Conservation (phyloP, 2,888 invertebrate genomes). For the Ophion costatus region DNA sequence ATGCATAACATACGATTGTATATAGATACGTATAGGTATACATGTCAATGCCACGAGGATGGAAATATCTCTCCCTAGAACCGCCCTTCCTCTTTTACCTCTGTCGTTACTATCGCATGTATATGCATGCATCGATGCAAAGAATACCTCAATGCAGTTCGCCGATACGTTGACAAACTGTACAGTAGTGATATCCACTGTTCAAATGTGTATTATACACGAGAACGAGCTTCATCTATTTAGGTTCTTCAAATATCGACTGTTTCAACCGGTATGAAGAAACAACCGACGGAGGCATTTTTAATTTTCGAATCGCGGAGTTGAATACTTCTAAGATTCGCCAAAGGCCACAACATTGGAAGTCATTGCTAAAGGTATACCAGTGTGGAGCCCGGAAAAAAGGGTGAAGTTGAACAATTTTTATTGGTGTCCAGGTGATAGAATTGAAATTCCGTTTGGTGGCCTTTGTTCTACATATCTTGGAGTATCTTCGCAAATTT, state of each 20-base stretch:
- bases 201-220: slow-evolving; percentile 9
- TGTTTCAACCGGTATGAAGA: background rate
- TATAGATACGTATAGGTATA: background rate
- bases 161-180: slow-evolving; percentile 15
- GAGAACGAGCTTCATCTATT: slow-evolving; percentile 15
- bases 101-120: background rate
- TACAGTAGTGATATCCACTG: slow-evolving; percentile 42
- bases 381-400: background rate
- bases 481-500: too few species aligned
- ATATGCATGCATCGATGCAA: slow-evolving; percentile 36
- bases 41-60: background rate
- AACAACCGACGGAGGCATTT: background rate
- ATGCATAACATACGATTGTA: background rate
- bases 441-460: too few species aligned
- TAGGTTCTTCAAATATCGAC: slow-evolving; percentile 9
- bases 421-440: too few species aligned
- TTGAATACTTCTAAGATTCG: background rate
- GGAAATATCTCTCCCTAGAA: background rate
- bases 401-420: background rate
- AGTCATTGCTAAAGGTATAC: background rate
- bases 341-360: background rate
- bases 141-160: slow-evolving; percentile 55
- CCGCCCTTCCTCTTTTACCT: background rate
- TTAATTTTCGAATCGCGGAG: background rate
- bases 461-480: too few species aligned